These are phyloP conservation scores for Candoia aspera DNA, from an alignment of 2,113 vertebrate genomes.

Conservation along the genomic window DNA sequence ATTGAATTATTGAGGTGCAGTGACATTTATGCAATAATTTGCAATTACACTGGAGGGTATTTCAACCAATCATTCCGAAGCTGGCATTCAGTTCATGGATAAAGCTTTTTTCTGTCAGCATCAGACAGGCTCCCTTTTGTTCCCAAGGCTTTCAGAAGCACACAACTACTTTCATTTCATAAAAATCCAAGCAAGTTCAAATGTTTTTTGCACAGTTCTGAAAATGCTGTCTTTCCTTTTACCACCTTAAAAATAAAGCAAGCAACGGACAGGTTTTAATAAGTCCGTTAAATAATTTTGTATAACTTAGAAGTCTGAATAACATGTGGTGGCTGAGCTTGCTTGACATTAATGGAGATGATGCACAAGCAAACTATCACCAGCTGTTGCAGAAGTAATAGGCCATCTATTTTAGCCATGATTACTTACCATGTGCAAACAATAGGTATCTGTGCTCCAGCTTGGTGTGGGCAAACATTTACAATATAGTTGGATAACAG, in stretches of 20 bases:
- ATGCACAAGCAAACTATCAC: not conserved
- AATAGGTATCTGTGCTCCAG: not conserved
- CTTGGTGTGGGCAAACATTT: not conserved
- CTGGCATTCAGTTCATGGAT: not conserved
- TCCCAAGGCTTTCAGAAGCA: not conserved
- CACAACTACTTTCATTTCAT: not conserved
- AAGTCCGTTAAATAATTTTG: not conserved
- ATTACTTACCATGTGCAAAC: not conserved
- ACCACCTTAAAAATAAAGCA: not conserved
- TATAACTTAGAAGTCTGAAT: not conserved
- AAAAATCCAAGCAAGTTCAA: not conserved
- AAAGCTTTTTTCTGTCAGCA: not conserved
- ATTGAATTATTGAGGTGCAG: not conserved
- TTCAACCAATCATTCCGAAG: not conserved
- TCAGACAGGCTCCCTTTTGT: not conserved
- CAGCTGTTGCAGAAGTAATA: not conserved
- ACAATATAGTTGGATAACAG: not conserved
- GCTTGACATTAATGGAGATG: not conserved
- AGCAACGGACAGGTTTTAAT: not conserved
- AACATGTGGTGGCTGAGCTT: not conserved
- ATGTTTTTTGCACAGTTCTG: not conserved
- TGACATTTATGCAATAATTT: not conserved
- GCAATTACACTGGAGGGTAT: not conserved
- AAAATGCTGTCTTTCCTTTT: not conserved
- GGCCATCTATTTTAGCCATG: not conserved